Percentiles rank a stretch among this genome's conserved stretches.
Conservation (phyloP, 2,113 vertebrate species). For the Bujurquina vittata region DNA sequence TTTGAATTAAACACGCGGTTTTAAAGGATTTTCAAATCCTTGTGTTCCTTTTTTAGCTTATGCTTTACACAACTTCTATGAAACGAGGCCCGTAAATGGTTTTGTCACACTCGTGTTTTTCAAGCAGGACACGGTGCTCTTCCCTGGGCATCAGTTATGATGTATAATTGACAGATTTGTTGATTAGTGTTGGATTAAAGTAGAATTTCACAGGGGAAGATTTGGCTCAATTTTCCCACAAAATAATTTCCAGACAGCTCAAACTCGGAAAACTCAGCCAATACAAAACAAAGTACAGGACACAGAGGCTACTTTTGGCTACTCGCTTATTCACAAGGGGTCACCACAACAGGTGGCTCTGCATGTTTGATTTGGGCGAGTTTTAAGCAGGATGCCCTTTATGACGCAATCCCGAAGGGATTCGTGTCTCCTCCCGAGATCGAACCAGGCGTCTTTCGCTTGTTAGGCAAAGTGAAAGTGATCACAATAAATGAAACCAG, state of each 20-base stretch:
- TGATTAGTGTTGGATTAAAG: slow-evolving; percentile 12
- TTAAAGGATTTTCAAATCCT: too few relatives aligned
- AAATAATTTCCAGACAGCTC: neutral
- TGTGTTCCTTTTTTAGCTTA: neutral
- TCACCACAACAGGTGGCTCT: neutral
- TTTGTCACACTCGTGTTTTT: slow-evolving; percentile 2
- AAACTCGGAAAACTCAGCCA: neutral
- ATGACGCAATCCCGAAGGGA: neutral
- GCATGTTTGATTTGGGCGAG: neutral
- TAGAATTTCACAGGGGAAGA: neutral
- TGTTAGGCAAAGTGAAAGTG: neutral
- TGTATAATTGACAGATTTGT: slow-evolving; percentile 27
- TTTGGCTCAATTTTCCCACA: neutral
- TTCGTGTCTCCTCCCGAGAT: neutral
- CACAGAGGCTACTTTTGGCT: neutral
- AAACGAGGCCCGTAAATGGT: neutral
- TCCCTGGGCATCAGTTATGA: neutral
- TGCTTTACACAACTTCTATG: neutral
- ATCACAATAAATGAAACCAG: neutral
- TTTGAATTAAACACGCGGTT: too few relatives aligned
- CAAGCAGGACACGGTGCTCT: neutral
- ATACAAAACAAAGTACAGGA: neutral
- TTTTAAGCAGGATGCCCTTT: neutral
- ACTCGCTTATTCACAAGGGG: neutral
- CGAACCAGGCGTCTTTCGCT: neutral